A percentile compares a stretch with the other conserved stretches of the same genome.
These are phyloP conservation scores for Phrixothrix hirtus DNA, from an alignment of 2,888 invertebrate species.

Conservation along the genomic window DNA sequence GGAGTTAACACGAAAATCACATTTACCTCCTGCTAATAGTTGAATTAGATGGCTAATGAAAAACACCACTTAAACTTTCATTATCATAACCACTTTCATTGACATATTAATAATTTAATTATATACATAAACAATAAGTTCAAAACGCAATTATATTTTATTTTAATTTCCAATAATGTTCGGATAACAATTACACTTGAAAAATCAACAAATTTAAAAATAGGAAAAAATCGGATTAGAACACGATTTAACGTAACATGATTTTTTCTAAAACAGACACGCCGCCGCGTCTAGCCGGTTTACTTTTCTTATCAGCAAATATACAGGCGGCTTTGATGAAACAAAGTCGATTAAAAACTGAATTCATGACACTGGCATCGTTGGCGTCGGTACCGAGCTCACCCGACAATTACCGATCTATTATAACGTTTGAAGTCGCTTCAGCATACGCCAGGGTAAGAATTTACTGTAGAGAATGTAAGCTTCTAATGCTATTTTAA, in stretches of 20 bases:
- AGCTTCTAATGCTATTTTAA: background rate
- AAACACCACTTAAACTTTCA: conserved; percentile 6
- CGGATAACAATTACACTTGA: too few relatives aligned
- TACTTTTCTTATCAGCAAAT: conserved; percentile 7
- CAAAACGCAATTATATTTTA: too few relatives aligned
- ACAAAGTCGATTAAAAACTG: conserved; percentile 34
- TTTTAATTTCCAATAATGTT: too few relatives aligned
- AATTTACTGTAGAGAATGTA: conserved; percentile 8
- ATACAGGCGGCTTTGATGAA: conserved; percentile 29
- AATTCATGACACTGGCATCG: conserved; percentile 29
- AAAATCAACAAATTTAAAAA: too few relatives aligned
- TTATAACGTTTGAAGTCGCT: conserved; percentile 7
- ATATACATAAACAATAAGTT: too few relatives aligned
- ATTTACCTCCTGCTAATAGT: conserved; percentile 14
- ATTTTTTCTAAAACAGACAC: background rate
- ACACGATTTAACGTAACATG: too few relatives aligned
- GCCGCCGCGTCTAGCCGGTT: background rate
- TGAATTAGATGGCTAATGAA: conserved; percentile 11
- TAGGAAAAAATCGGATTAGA: too few relatives aligned
- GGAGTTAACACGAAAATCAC: conserved; percentile 1
- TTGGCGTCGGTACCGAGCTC: conserved; percentile 22
- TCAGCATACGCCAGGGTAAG: conserved; percentile 9
- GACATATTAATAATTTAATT: too few relatives aligned
- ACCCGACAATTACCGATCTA: conserved; percentile 17
- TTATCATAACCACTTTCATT: conserved; percentile 15